Evolutionary conservation across 2,797 vertebrate species (phyloP).

Genomic region (Dipus sagitta): DNA sequence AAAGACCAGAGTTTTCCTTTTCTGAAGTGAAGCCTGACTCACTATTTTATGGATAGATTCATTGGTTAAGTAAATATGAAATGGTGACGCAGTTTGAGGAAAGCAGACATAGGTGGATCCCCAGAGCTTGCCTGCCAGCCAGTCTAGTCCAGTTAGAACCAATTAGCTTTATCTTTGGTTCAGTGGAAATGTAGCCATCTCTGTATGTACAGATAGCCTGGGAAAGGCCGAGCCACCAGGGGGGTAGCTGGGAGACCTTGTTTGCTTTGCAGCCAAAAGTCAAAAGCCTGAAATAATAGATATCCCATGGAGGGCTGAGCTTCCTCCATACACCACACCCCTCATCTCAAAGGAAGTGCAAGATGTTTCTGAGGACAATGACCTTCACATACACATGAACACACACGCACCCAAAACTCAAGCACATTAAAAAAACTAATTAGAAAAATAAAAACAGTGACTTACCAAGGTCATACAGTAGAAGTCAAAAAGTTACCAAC

Average conservation of each 20-base stretch:
- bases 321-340: not conserved
- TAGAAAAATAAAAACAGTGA: not conserved
- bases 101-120: too few species aligned
- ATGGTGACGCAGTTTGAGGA: too few species aligned
- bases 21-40: not conserved
- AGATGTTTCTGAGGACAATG: too few species aligned
- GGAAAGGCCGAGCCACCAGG: conserved; percentile 1
- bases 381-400: too few species aligned
- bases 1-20: not conserved
- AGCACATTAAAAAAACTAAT: too few species aligned
- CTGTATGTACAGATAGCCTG: conserved; percentile 59
- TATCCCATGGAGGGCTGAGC: too few species aligned
- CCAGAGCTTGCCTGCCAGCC: too few species aligned
- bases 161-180: conserved; percentile 8
- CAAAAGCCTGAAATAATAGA: too few species aligned
- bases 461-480: not conserved
- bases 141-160: not conserved
- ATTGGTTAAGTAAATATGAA: not conserved
- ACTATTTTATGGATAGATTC: not conserved
- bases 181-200: conserved; percentile 45
- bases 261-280: too few species aligned
- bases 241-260: too few species aligned
- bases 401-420: too few species aligned
- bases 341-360: too few species aligned
- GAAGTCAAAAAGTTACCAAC: not conserved